Evolutionary conservation across 2,797 vertebrate species (phyloP).

Genomic region (Chiloscyllium punctatum): DNA sequence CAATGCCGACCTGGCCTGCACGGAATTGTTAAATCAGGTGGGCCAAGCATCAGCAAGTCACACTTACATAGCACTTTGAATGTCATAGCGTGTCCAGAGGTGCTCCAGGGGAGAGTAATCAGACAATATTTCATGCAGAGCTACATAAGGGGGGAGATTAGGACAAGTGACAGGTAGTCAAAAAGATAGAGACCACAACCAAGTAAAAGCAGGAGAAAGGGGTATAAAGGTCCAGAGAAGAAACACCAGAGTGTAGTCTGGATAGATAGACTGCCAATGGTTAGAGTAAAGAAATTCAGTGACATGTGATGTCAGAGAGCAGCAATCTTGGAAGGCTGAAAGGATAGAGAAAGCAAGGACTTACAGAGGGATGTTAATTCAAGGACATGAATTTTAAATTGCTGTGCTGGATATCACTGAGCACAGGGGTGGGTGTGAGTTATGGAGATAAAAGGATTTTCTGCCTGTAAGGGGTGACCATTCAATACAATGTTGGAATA

Average conservation of each 20-base stretch:
- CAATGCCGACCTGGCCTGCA: neutral
- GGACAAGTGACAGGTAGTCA: neutral
- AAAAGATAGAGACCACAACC: neutral
- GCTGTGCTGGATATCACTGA: neutral
- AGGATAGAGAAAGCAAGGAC: neutral
- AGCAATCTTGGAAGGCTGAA: neutral
- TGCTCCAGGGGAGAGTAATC: neutral
- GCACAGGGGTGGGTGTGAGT: neutral
- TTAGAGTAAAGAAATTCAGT: neutral
- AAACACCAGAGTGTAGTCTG: neutral
- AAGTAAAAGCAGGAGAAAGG: neutral
- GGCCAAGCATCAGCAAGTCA: neutral
- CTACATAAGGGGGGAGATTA: neutral
- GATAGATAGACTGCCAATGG: neutral
- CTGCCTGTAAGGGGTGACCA: neutral
- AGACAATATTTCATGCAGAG: neutral
- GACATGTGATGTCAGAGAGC: neutral
- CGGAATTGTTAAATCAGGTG: neutral
- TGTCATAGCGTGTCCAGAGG: neutral
- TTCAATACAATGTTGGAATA: neutral
- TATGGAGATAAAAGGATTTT: neutral
- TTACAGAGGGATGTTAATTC: neutral
- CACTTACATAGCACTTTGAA: neutral
- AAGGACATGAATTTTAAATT: neutral
- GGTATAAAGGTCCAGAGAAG: neutral